phyloP scores from a whole-genome alignment of 2,113 vertebrate species.

The Myocastor coypus region DNA sequence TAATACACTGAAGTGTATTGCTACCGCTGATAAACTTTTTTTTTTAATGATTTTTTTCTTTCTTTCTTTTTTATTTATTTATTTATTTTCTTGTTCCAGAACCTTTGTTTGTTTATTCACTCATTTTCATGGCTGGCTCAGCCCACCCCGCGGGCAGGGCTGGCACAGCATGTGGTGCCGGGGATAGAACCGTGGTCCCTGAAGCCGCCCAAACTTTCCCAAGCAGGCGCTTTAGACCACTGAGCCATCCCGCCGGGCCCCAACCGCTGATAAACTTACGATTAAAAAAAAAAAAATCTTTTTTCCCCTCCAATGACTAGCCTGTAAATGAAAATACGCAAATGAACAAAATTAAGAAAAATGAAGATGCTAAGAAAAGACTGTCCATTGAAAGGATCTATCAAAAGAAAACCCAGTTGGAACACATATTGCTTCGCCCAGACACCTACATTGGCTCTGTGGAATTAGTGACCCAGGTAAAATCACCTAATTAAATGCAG shows the following conservation, averaged over 20 bases:
- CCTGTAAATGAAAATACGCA: slow-evolving; percentile 89
- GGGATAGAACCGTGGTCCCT: too few relatives aligned
- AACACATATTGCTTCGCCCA: slow-evolving; percentile 98
- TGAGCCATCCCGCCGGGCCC: too few relatives aligned
- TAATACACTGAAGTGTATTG: background rate
- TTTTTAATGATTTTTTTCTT: too few relatives aligned
- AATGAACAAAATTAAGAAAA: slow-evolving; percentile 89
- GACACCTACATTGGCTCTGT: slow-evolving; percentile 99
- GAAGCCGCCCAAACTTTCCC: too few relatives aligned
- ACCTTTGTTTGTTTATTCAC: too few relatives aligned
- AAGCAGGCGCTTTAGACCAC: too few relatives aligned
- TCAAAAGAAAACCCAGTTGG: slow-evolving; percentile 98
- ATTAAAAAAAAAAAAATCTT: background rate
- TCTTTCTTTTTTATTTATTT: too few relatives aligned
- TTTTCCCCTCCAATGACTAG: slow-evolving; percentile 73
- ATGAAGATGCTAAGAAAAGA: slow-evolving; percentile 86
- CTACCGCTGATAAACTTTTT: background rate
- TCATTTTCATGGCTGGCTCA: too few relatives aligned
- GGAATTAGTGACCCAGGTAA: slow-evolving; percentile 95
- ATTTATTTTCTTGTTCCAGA: too few relatives aligned
- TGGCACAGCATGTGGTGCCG: too few relatives aligned
- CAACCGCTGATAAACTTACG: background rate
- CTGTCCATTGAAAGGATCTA: slow-evolving; percentile 97
- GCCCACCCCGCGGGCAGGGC: too few relatives aligned
- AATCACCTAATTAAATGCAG: background rate